phyloP scores from a whole-genome alignment of 1,140 invertebrate species.

The Papilio helenus region DNA sequence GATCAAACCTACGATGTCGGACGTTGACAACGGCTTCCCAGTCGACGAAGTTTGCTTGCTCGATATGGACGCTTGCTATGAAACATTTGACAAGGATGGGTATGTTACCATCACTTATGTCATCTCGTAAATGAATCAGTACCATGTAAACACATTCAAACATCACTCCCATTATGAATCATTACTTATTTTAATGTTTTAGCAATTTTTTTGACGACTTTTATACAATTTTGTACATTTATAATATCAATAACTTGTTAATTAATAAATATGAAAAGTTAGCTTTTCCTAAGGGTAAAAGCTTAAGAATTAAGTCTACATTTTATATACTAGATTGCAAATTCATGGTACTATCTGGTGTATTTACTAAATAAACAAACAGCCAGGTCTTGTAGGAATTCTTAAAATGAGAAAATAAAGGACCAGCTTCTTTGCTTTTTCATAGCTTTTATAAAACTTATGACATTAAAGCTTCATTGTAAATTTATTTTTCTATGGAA shows the following conservation, averaged over 20 bases:
- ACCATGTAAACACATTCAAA: not conserved
- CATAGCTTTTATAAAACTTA: too few species aligned
- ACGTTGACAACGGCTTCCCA: constrained; percentile 68
- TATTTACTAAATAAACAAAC: constrained; percentile 1
- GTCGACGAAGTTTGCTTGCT: constrained; percentile 79
- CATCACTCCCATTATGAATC: not conserved
- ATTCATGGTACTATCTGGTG: not conserved
- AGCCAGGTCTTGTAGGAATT: not conserved
- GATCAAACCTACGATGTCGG: constrained; percentile 74
- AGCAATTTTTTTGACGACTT: not conserved
- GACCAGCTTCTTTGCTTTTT: too few species aligned
- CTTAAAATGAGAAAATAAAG: too few species aligned
- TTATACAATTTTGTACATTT: not conserved
- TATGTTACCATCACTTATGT: constrained; percentile 68
- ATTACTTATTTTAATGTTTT: not conserved
- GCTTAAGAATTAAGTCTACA: not conserved
- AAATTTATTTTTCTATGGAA: too few species aligned
- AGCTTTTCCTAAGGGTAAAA: not conserved
- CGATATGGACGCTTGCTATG: constrained; percentile 94
- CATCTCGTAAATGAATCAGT: constrained; percentile 15
- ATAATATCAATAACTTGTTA: not conserved
- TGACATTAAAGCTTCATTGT: too few species aligned
- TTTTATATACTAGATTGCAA: not conserved
- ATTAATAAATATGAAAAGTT: not conserved
- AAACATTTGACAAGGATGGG: constrained; percentile 93